phyloP scores from a whole-genome alignment of 2,888 invertebrate genomes.

The Cynaeus angustus region DNA sequence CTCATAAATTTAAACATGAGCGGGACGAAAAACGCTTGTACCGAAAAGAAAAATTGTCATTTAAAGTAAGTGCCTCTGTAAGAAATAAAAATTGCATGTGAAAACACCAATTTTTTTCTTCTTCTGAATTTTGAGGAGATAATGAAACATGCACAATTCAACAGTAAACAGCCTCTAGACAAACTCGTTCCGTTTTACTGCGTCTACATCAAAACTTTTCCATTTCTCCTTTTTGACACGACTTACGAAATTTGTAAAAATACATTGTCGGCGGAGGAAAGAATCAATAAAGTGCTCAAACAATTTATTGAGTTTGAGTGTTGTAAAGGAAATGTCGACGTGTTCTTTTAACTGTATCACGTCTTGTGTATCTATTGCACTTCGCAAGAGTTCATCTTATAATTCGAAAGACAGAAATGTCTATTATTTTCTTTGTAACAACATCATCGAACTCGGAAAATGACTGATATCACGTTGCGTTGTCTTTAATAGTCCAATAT shows the following conservation, averaged over 20 bases:
- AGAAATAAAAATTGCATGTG: too few species aligned
- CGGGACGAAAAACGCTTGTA: too few species aligned
- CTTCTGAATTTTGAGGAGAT: too few species aligned
- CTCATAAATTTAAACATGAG: too few species aligned
- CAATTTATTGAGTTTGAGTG: conserved; percentile 48
- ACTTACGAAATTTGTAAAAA: conserved; percentile 25
- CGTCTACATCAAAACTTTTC: too few species aligned
- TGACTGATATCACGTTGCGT: conserved; percentile 31
- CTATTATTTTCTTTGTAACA: conserved; percentile 40
- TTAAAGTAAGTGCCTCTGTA: too few species aligned
- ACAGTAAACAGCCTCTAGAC: too few species aligned
- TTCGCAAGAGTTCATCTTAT: conserved; percentile 41
- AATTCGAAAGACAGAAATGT: conserved; percentile 40
- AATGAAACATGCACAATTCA: too few species aligned
- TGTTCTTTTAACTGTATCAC: conserved; percentile 47
- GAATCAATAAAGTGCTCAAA: conserved; percentile 47
- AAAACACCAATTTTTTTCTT: too few species aligned
- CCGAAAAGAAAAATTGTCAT: too few species aligned
- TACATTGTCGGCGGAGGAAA: conserved; percentile 14
- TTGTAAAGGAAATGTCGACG: conserved; percentile 41
- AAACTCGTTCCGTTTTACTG: too few species aligned
- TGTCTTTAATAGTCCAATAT: conserved; percentile 30
- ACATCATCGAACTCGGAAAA: conserved; percentile 33
- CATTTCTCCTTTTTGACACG: neutral
- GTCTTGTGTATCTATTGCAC: conserved; percentile 48